Evolutionary conservation across 2,888 invertebrate genomes (phyloP).

Genomic region (Linyphia triangularis): DNA sequence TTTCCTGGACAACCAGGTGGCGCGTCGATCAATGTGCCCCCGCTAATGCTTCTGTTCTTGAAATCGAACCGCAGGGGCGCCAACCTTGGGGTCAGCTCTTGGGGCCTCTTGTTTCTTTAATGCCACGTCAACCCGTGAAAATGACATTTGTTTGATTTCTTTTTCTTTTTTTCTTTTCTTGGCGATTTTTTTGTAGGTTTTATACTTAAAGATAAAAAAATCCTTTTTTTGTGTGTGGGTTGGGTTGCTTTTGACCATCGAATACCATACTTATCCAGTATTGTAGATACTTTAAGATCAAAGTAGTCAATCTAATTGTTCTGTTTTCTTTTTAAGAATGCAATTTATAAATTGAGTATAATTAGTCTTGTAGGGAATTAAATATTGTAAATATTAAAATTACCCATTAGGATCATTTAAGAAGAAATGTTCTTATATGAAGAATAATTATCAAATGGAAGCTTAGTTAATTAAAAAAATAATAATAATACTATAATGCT

Average conservation of each 20-base stretch:
- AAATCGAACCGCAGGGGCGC: not conserved
- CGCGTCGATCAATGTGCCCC: constrained; percentile 59
- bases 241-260: not conserved
- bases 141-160: not conserved
- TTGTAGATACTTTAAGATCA: not conserved
- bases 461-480: too few species aligned
- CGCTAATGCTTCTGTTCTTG: constrained; percentile 66
- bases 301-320: too few species aligned
- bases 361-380: too few species aligned
- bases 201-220: not conserved
- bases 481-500: too few species aligned
- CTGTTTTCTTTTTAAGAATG: too few species aligned
- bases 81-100: not conserved
- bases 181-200: not conserved
- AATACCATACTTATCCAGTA: not conserved
- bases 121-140: too few species aligned
- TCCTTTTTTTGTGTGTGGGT: not conserved
- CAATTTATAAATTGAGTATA: too few species aligned
- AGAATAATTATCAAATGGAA: too few species aligned
- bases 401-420: too few species aligned
- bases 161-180: not conserved
- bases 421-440: too few species aligned
- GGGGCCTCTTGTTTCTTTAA: not conserved
- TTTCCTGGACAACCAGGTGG: constrained; percentile 70
- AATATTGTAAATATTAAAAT: too few species aligned